Percentiles rank a stretch among this genome's conserved stretches.
These are phyloP conservation scores for Aradus depressus DNA, from an alignment of 2,888 invertebrate species.

Conservation along the genomic window DNA sequence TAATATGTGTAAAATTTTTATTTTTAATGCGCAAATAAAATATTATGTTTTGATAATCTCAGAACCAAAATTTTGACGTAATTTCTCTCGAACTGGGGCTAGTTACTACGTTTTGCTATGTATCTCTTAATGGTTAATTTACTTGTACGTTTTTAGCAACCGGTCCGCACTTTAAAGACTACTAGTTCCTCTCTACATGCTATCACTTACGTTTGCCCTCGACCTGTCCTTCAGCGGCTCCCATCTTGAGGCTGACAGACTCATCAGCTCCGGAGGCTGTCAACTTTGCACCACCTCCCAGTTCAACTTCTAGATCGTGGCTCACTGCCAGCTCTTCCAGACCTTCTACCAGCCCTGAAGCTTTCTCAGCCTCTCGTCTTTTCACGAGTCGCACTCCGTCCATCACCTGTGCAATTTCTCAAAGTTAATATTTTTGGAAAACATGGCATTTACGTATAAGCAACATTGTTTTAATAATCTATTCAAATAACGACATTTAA, in stretches of 20 bases:
- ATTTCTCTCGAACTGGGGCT: background rate
- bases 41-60: no score
- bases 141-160: no score
- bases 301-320: conserved; percentile 61
- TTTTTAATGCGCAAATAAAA: no score
- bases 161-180: no score
- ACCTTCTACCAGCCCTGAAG: conserved; percentile 39
- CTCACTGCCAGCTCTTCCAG: conserved; percentile 59
- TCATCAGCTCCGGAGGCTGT: conserved; percentile 68
- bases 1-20: no score
- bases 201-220: conserved; percentile 28
- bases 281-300: conserved; percentile 51
- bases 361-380: conserved; percentile 55
- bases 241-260: conserved; percentile 51
- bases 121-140: conserved; percentile 3
- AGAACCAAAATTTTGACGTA: background rate
- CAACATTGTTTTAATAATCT: no score
- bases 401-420: conserved; percentile 60
- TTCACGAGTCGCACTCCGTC: conserved; percentile 63
- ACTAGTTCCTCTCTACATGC: background rate
- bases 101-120: background rate
- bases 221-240: conserved; percentile 33
- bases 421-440: no score
- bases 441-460: no score
- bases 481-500: no score